Evolutionary conservation across 2,797 vertebrate genomes (phyloP).

Genomic region (Betta splendens): DNA sequence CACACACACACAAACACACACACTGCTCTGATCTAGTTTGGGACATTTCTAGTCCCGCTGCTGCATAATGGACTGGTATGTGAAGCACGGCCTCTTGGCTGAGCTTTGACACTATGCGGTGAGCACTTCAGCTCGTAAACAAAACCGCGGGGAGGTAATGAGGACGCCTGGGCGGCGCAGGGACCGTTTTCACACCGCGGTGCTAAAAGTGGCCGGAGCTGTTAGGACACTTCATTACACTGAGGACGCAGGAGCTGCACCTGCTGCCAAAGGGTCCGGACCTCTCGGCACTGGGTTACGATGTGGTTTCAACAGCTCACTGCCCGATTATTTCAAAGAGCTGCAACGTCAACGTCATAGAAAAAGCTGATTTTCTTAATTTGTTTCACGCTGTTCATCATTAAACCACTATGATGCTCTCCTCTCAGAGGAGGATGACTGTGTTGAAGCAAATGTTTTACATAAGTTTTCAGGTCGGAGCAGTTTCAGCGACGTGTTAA

Average conservation of each 20-base stretch:
- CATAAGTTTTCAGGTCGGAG: not conserved
- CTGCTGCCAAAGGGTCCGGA: slow-evolving; percentile 20
- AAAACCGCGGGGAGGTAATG: slow-evolving; percentile 58
- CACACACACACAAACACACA: slow-evolving; percentile 21
- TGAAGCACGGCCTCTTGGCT: slow-evolving; percentile 66
- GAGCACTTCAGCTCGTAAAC: slow-evolving; percentile 60
- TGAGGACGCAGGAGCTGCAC: slow-evolving; percentile 12
- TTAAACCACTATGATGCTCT: not conserved
- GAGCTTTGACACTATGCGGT: slow-evolving; percentile 60
- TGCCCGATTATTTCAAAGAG: no score
- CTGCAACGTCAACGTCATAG: not conserved
- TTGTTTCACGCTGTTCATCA: no score
- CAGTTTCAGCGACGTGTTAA: not conserved
- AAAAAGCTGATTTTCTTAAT: slow-evolving; percentile 5
- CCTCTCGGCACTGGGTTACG: slow-evolving; percentile 13
- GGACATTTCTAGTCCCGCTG: slow-evolving; percentile 50
- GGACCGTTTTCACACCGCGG: slow-evolving; percentile 35
- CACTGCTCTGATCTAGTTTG: slow-evolving; percentile 8
- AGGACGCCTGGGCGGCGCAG: slow-evolving; percentile 28
- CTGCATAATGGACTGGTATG: slow-evolving; percentile 65
- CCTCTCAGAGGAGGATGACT: not conserved
- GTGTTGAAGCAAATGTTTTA: not conserved
- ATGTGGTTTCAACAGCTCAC: slow-evolving; percentile 1
- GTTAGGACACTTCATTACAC: slow-evolving; percentile 27
- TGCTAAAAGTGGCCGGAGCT: slow-evolving; percentile 24